Evolutionary conservation across 2,797 vertebrate species (phyloP).

Genomic region (Vireo griseus): DNA sequence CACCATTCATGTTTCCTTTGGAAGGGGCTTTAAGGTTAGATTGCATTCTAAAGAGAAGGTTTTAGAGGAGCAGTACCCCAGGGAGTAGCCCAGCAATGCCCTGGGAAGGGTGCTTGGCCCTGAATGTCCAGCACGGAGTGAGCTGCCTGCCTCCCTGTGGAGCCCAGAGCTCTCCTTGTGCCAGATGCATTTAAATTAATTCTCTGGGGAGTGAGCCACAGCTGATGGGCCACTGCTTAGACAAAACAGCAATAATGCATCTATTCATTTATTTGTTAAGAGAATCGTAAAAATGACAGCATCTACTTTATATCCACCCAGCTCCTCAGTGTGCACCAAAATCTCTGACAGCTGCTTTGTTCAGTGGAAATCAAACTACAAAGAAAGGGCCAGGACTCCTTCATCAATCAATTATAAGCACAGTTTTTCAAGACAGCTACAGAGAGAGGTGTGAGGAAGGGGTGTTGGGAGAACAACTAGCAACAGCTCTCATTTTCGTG

Average conservation of each 20-base stretch:
- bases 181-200: neutral
- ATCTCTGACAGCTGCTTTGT: slow-evolving; percentile 67
- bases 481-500: slow-evolving; percentile 17
- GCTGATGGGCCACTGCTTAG: neutral
- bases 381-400: slow-evolving; percentile 58
- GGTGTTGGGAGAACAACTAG: neutral
- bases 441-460: neutral
- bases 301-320: slow-evolving; percentile 18
- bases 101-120: fast-evolving
- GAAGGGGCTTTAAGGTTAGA: neutral
- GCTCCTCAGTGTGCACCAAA: slow-evolving; percentile 22
- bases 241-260: slow-evolving; percentile 3
- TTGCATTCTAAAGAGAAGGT: neutral
- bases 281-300: slow-evolving; percentile 43
- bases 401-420: slow-evolving; percentile 67
- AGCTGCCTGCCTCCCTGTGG: neutral
- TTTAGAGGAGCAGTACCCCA: neutral
- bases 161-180: neutral
- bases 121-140: fast-evolving
- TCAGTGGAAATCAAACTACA: slow-evolving; percentile 60
- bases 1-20: neutral
- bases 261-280: slow-evolving; percentile 44
- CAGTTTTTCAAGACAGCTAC: slow-evolving; percentile 12
- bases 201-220: neutral
- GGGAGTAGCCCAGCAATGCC: neutral